A percentile compares a stretch with the other conserved stretches of the same genome.
Evolutionary conservation across 1,140 invertebrate genomes (phyloP).

Genomic region (Drosophila triauraria): DNA sequence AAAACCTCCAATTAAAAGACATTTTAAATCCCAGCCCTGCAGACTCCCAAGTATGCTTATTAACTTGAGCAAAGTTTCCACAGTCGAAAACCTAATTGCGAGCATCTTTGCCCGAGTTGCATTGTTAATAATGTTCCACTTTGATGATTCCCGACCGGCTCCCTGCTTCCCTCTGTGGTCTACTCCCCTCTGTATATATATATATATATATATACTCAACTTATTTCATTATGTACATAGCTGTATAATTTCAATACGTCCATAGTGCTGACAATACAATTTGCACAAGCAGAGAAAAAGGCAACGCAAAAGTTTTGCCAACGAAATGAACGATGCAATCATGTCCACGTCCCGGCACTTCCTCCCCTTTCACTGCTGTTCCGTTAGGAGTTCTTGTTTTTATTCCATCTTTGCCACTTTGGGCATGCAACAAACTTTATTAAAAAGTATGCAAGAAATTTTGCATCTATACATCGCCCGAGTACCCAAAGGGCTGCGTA

Average conservation of each 20-base stretch:
- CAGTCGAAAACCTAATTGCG: constrained; percentile 27
- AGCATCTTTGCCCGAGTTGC: constrained; percentile 18
- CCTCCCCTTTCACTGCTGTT: constrained; percentile 7
- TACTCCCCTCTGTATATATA: neutral
- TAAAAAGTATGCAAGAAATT: constrained; percentile 78
- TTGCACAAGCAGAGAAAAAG: constrained; percentile 34
- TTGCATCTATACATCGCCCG: constrained; percentile 56
- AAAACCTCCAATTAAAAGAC: constrained; percentile 6
- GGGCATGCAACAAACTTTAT: constrained; percentile 75
- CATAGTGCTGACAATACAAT: constrained; percentile 76
- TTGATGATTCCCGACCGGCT: constrained; percentile 8
- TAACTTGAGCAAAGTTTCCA: constrained; percentile 40
- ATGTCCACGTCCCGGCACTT: constrained; percentile 20
- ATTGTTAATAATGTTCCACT: constrained; percentile 42
- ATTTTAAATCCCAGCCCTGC: constrained; percentile 8
- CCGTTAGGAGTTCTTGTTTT: constrained; percentile 31
- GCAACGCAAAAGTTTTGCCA: constrained; percentile 62
- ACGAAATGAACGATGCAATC: constrained; percentile 58
- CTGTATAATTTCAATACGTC: constrained; percentile 53
- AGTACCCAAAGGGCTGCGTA: constrained; percentile 28
- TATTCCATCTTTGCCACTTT: constrained; percentile 70
- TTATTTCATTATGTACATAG: constrained; percentile 51
- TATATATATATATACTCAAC: neutral
- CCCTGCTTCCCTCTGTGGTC: neutral
- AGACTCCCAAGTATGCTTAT: constrained; percentile 29